These are phyloP conservation scores for Operophtera brumata DNA, from an alignment of 2,888 invertebrate genomes.

Conservation along the genomic window DNA sequence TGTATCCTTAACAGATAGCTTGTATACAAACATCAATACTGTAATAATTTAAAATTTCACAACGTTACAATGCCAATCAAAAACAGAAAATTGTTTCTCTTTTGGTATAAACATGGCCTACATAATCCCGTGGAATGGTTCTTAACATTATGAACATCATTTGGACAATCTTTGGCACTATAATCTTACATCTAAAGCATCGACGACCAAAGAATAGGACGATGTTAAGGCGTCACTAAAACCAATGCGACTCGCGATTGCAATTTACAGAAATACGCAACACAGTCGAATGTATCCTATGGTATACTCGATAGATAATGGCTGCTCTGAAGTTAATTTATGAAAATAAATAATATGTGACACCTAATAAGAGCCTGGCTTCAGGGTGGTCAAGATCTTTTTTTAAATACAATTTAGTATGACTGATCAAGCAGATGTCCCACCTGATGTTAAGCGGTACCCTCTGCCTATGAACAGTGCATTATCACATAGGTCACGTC, in stretches of 20 bases:
- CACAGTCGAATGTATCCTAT: neutral
- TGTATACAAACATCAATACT: conserved; percentile 45
- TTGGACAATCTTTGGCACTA: conserved; percentile 80
- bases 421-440: too few relatives aligned
- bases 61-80: conserved; percentile 30
- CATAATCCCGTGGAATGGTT: conserved; percentile 65
- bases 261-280: neutral
- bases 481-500: too few relatives aligned
- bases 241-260: neutral
- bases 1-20: conserved; percentile 33
- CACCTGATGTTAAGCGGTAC: too few relatives aligned
- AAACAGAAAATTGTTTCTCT: conserved; percentile 40
- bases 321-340: neutral
- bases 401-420: too few relatives aligned
- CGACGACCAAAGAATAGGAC: conserved; percentile 62
- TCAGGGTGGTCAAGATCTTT: neutral
- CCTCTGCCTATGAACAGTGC: too few relatives aligned
- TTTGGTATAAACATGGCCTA: conserved; percentile 71
- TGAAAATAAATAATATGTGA: too few relatives aligned
- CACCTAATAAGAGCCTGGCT: too few relatives aligned
- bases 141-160: conserved; percentile 63
- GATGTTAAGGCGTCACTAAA: conserved; percentile 28
- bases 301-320: neutral
- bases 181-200: conserved; percentile 61
- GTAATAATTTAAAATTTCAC: conserved; percentile 41